A percentile compares a stretch with the other conserved stretches of the same genome.
Evolutionary conservation across 2,113 vertebrate genomes (phyloP).

Genomic region (Patagioenas fasciata): DNA sequence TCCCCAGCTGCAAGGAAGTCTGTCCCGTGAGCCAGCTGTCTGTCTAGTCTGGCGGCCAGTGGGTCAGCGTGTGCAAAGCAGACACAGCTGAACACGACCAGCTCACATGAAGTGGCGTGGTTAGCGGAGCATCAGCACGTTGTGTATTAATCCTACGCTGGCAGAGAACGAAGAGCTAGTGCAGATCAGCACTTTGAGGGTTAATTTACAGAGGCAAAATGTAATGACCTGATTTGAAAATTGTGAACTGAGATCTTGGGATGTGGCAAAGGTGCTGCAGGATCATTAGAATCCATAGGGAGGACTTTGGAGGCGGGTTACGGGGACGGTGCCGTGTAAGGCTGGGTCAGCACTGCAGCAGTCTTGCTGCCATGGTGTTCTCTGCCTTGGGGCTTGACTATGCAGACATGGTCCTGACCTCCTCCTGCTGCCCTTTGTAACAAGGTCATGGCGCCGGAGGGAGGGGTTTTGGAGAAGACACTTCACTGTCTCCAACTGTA

Average conservation of each 20-base stretch:
- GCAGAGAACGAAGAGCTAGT: neutral
- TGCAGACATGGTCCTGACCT: no score
- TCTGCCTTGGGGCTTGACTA: neutral
- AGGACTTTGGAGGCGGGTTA: neutral
- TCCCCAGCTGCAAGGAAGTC: neutral
- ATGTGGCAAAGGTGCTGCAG: no score
- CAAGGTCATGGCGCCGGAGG: neutral
- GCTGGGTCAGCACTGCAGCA: neutral
- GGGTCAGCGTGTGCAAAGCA: neutral
- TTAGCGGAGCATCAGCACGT: accelerated
- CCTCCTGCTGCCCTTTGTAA: neutral
- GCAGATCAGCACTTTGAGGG: neutral
- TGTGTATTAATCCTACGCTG: neutral
- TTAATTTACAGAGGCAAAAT: neutral
- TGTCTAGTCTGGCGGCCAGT: neutral
- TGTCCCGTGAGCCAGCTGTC: no score
- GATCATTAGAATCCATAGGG: neutral
- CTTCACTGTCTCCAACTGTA: neutral
- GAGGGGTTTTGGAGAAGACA: no score
- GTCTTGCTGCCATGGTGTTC: neutral
- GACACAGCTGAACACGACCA: no score
- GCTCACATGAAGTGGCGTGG: accelerated
- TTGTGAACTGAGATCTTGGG: neutral
- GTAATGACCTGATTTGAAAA: neutral
- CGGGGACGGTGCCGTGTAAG: accelerated